Evolutionary conservation across 2,888 invertebrate species (phyloP).

Genomic region (Nomada flava): DNA sequence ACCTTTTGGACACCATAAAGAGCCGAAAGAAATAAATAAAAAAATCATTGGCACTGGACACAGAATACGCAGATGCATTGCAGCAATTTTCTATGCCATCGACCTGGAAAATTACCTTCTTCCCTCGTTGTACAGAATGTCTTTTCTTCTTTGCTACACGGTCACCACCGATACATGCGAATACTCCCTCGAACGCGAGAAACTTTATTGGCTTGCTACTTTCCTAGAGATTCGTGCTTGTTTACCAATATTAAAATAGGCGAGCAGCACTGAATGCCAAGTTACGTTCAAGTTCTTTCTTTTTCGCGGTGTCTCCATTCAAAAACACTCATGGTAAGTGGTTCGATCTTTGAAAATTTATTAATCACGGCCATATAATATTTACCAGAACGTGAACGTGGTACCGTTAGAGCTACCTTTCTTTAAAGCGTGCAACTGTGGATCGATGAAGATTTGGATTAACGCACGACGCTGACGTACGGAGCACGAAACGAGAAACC

Average conservation of each 20-base stretch:
- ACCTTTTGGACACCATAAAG: neutral
- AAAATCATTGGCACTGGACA: slow-evolving; percentile 47
- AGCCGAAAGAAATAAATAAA: slow-evolving; percentile 10
- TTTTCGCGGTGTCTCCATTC: no score
- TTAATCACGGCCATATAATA: no score
- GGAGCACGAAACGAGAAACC: no score
- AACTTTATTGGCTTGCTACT: slow-evolving; percentile 12
- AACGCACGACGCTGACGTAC: no score
- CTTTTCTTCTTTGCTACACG: slow-evolving; percentile 24
- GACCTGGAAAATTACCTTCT: slow-evolving; percentile 76
- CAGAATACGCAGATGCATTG: slow-evolving; percentile 37
- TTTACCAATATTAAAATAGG: neutral
- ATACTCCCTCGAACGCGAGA: slow-evolving; percentile 2
- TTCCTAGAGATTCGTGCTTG: neutral
- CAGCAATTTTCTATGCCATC: slow-evolving; percentile 77
- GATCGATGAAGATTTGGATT: no score
- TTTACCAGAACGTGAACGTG: no score
- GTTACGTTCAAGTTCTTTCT: no score
- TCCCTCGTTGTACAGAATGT: slow-evolving; percentile 37
- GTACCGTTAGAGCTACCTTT: no score
- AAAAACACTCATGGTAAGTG: no score
- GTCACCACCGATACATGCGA: slow-evolving; percentile 17
- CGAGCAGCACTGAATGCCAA: no score
- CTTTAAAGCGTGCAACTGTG: no score
- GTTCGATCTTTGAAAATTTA: no score